These are phyloP conservation scores for Ciconia boyciana DNA, from an alignment of 2,113 vertebrate genomes.

Conservation along the genomic window DNA sequence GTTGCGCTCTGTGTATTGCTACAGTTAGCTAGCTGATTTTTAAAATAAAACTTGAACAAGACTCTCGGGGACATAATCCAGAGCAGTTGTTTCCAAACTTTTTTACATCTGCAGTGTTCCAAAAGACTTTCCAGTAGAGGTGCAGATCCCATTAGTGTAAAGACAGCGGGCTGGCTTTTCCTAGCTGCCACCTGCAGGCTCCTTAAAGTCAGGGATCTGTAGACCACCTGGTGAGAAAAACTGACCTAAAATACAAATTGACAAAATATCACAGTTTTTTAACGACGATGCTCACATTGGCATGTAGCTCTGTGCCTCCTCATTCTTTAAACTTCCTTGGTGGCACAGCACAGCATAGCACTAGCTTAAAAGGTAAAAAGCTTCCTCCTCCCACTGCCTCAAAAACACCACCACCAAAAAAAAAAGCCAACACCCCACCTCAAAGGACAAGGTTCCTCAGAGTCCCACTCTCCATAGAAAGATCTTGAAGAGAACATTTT, in stretches of 20 bases:
- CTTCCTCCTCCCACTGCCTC: not conserved
- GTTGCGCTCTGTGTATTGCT: not conserved
- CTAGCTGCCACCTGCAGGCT: not conserved
- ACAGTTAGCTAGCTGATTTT: not conserved
- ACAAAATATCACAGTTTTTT: not conserved
- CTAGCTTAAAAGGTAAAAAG: not conserved
- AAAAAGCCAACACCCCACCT: not conserved
- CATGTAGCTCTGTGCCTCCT: not conserved
- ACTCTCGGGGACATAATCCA: not conserved
- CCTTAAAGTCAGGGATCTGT: not conserved
- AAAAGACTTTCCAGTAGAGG: not conserved
- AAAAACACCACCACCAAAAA: not conserved
- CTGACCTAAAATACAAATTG: not conserved
- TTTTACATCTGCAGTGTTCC: not conserved
- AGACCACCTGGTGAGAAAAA: not conserved
- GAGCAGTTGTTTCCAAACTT: not conserved
- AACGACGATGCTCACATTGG: fast-evolving
- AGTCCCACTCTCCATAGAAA: not conserved
- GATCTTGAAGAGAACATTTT: not conserved
- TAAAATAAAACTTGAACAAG: not conserved
- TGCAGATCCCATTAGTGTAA: not conserved
- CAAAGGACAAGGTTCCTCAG: not conserved
- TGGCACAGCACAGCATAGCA: not conserved
- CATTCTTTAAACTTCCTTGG: not conserved
- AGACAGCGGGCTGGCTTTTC: not conserved